phyloP scores from a whole-genome alignment of 2,113 vertebrate genomes.

The Panthera uncia region DNA sequence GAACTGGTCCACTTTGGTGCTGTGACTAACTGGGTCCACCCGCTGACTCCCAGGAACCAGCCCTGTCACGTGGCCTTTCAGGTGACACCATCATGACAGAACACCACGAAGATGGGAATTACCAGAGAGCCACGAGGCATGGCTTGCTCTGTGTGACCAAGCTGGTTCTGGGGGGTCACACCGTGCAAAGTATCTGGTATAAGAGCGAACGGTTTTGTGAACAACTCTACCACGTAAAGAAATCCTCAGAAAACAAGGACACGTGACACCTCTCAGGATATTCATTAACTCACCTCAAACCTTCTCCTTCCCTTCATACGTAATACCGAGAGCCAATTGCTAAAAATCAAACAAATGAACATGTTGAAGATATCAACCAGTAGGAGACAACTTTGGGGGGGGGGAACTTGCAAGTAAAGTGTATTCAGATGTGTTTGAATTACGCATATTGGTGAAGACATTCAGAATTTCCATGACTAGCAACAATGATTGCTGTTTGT shows the following conservation, averaged over 20 bases:
- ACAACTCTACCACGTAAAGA: neutral
- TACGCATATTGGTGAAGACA: neutral
- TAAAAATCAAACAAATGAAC: neutral
- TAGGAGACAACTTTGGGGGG: neutral
- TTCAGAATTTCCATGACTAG: slow-evolving; percentile 46
- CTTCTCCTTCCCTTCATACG: neutral
- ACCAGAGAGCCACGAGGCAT: neutral
- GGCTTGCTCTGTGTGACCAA: fast-evolving
- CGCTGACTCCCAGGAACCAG: neutral
- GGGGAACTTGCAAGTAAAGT: neutral
- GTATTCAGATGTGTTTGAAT: slow-evolving; percentile 46
- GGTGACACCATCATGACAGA: fast-evolving
- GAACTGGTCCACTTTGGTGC: neutral
- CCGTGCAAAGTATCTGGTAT: fast-evolving
- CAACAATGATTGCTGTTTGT: neutral
- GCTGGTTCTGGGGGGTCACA: neutral
- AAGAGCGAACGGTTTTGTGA: neutral
- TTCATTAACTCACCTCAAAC: neutral
- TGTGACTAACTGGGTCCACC: no score
- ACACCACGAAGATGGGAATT: fast-evolving
- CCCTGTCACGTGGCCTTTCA: fast-evolving
- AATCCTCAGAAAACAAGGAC: neutral
- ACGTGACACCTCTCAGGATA: neutral
- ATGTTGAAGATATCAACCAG: slow-evolving; percentile 46
- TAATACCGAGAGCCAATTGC: neutral